Conservation (phyloP, 2,888 invertebrate genomes). For the Eristalis pertinax region DNA sequence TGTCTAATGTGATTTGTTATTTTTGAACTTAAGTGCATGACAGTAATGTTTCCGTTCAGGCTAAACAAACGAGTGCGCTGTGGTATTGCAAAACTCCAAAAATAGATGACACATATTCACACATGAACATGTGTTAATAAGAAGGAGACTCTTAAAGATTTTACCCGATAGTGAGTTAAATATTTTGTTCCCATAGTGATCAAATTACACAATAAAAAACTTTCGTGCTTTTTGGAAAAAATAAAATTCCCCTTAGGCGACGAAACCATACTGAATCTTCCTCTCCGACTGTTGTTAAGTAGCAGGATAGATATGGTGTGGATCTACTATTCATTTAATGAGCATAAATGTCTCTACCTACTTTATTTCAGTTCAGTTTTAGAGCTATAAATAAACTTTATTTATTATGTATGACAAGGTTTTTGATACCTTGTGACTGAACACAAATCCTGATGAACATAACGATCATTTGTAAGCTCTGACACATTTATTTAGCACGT, state of each 20-base stretch:
- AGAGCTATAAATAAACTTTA: no score
- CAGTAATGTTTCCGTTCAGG: constrained; percentile 27
- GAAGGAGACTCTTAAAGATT: constrained; percentile 2
- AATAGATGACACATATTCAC: constrained; percentile 30
- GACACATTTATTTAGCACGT: constrained; percentile 35
- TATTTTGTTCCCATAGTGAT: constrained; percentile 28
- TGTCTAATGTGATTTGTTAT: constrained; percentile 40
- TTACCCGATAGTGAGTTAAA: neutral
- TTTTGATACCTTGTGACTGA: constrained; percentile 2
- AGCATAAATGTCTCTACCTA: no score
- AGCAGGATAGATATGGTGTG: constrained; percentile 21
- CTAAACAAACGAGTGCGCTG: neutral
- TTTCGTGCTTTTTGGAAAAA: neutral
- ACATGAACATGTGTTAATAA: neutral
- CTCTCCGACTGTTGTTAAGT: neutral
- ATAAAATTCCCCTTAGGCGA: neutral
- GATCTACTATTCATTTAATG: neutral
- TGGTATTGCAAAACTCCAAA: constrained; percentile 32
- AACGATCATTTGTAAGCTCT: constrained; percentile 35
- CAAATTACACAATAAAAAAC: neutral
- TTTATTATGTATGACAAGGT: neutral
- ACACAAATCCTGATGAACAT: constrained; percentile 30
- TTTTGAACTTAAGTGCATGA: constrained; percentile 43
- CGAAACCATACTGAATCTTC: neutral
- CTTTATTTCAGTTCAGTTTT: no score